phyloP scores from a whole-genome alignment of 2,888 invertebrate genomes.

The Metacarcinus magister region DNA sequence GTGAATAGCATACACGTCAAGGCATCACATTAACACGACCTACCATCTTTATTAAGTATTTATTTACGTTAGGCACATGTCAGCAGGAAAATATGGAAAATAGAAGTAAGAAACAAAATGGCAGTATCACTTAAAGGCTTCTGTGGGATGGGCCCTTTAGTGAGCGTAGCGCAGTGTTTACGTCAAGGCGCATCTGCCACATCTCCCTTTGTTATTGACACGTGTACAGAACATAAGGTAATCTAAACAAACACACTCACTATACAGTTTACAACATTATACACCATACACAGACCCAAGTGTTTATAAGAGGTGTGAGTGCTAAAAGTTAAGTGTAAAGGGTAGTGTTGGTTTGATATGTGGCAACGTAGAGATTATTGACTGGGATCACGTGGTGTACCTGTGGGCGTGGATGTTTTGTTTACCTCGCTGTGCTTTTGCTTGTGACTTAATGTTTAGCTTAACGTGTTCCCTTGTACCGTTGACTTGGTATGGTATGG shows the following conservation, averaged over 20 bases:
- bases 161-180: conserved; percentile 74
- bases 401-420: conserved; percentile 74
- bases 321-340: background rate
- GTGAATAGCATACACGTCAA: background rate
- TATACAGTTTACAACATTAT: background rate
- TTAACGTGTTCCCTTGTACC: background rate
- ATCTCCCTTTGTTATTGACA: conserved; percentile 65
- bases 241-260: background rate
- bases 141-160: conserved; percentile 67
- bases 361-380: conserved; percentile 76
- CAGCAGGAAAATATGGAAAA: background rate
- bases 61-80: background rate
- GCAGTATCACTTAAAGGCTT: conserved; percentile 61
- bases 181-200: conserved; percentile 71
- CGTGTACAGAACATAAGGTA: conserved; percentile 1
- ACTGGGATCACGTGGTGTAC: conserved; percentile 78
- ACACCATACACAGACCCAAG: background rate
- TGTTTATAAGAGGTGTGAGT: background rate
- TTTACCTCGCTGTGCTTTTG: background rate
- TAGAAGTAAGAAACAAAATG: conserved; percentile 58
- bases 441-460: background rate
- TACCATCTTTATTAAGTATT: background rate
- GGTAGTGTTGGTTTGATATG: background rate
- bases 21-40: background rate
- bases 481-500: background rate